phyloP scores from a whole-genome alignment of 1,140 invertebrate genomes.

The Kradibia gibbosae region DNA sequence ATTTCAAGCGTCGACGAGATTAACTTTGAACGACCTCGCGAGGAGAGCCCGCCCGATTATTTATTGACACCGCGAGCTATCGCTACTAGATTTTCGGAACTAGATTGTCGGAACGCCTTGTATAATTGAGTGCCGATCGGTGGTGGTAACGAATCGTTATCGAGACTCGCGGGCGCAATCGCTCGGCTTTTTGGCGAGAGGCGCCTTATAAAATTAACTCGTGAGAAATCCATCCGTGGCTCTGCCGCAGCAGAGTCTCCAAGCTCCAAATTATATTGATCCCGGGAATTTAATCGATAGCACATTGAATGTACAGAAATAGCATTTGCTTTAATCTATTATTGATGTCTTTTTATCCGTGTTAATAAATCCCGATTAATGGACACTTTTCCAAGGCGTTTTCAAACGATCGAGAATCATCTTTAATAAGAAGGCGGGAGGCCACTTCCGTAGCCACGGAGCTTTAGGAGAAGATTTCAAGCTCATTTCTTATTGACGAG shows the following conservation, averaged over 20 bases:
- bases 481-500: background rate
- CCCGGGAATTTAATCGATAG: background rate
- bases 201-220: background rate
- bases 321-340: background rate
- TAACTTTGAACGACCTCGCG: background rate
- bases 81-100: background rate
- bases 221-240: background rate
- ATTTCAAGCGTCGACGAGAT: constrained; percentile 24
- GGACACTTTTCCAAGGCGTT: background rate
- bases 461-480: background rate
- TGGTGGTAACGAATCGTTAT: background rate
- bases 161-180: too few relatives aligned
- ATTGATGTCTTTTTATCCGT: background rate
- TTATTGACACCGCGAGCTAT: background rate
- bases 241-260: background rate
- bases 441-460: background rate
- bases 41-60: background rate
- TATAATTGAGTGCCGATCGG: constrained; percentile 17
- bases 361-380: background rate
- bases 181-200: background rate
- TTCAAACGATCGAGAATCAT: background rate
- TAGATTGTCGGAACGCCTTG: background rate
- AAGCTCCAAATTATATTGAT: background rate
- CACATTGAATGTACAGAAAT: background rate
- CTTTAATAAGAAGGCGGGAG: background rate